Evolutionary conservation across 2,888 invertebrate species (phyloP).

Genomic region (Anagyrus pseudococci): DNA sequence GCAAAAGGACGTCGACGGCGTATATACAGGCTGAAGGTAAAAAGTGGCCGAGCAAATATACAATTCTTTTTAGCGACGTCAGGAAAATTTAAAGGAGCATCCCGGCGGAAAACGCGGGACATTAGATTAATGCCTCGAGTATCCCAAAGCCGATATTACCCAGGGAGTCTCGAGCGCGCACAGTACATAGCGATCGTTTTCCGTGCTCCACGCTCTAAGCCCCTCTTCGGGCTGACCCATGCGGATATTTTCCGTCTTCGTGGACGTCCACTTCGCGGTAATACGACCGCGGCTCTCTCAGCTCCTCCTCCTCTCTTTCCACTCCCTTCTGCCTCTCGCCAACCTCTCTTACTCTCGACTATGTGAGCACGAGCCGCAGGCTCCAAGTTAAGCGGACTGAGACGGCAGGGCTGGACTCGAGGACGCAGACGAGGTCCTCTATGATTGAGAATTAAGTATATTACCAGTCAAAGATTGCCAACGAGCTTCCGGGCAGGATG

Average conservation of each 20-base stretch:
- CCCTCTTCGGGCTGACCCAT: constrained; percentile 60
- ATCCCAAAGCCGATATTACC: constrained; percentile 60
- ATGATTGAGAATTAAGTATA: too few species aligned
- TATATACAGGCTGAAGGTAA: too few species aligned
- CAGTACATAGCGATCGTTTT: neutral
- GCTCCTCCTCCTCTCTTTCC: too few species aligned
- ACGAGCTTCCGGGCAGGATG: neutral
- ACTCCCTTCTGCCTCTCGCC: constrained; percentile 4
- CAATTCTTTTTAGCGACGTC: constrained; percentile 2
- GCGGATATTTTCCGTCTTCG: constrained; percentile 56
- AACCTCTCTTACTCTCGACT: constrained; percentile 11
- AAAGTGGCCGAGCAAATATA: too few species aligned
- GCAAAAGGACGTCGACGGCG: too few species aligned
- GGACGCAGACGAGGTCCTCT: too few species aligned
- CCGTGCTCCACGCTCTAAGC: constrained; percentile 51
- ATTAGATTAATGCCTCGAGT: constrained; percentile 60
- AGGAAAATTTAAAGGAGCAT: constrained; percentile 53
- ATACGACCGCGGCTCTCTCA: too few species aligned
- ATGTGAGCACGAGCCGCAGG: constrained; percentile 5
- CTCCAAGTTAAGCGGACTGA: constrained; percentile 23
- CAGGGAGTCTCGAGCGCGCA: too few species aligned
- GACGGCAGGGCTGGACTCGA: neutral
- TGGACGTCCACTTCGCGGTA: constrained; percentile 33
- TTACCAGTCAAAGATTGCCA: neutral
- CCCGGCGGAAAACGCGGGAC: constrained; percentile 56